phyloP scores from a whole-genome alignment of 35 echinoderm and acorn worm genomes.

The Patiria miniata region DNA sequence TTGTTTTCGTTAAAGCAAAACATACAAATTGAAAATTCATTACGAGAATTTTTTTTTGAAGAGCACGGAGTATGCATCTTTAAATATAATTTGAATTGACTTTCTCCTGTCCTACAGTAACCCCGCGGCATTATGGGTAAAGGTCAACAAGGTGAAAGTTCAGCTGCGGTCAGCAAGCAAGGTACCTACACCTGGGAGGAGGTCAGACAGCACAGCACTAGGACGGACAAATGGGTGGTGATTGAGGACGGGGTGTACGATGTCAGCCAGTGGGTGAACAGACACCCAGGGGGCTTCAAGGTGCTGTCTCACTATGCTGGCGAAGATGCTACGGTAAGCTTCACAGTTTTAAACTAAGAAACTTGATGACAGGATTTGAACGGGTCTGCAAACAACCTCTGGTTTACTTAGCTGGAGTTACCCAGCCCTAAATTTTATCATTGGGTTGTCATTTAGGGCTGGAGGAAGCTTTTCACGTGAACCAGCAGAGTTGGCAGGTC shows the following conservation, averaged over 20 bases:
- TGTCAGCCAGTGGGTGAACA: constrained; percentile 36
- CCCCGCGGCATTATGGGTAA: not conserved
- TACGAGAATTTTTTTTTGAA: too few relatives aligned
- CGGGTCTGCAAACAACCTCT: not conserved
- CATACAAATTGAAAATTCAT: too few relatives aligned
- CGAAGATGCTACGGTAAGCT: constrained; percentile 53
- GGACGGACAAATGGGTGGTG: constrained; percentile 55
- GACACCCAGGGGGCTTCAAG: constrained; percentile 50
- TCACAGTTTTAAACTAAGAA: too few relatives aligned
- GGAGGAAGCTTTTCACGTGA: too few relatives aligned
- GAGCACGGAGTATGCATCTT: too few relatives aligned
- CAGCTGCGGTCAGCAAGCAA: not conserved
- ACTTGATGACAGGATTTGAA: not conserved
- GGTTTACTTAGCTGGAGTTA: not conserved
- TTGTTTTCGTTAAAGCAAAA: too few relatives aligned
- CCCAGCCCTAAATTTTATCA: too few relatives aligned
- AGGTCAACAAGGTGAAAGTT: constrained; percentile 4
- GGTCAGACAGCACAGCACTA: constrained; percentile 47
- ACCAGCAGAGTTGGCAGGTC: too few relatives aligned
- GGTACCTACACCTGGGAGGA: constrained; percentile 74
- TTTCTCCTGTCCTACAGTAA: too few relatives aligned
- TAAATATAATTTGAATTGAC: too few relatives aligned
- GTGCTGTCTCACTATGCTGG: constrained; percentile 57
- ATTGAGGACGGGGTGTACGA: constrained; percentile 52
- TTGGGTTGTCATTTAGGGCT: too few relatives aligned